Conservation (phyloP, 2,888 invertebrate genomes). For the Zootermopsis nevadensis region DNA sequence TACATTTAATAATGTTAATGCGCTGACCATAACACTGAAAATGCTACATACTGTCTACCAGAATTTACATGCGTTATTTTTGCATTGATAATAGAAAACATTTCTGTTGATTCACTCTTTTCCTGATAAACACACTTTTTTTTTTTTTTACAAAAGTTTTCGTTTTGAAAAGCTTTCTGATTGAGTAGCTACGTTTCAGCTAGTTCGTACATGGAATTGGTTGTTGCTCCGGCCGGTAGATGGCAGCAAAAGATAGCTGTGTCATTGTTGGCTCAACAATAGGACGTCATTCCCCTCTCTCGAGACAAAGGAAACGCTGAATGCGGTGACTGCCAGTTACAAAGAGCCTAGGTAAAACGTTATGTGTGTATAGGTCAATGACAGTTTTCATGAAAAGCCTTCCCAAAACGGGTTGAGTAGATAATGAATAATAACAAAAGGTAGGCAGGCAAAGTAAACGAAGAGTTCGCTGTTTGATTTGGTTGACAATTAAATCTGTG, state of each 20-base stretch:
- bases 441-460: slow-evolving; percentile 18
- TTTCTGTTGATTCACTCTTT: slow-evolving; percentile 27
- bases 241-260: slow-evolving; percentile 33
- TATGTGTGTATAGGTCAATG: slow-evolving; percentile 19
- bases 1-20: too few relatives aligned
- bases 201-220: slow-evolving; percentile 40
- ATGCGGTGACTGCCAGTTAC: slow-evolving; percentile 24
- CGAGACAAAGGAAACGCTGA: slow-evolving; percentile 42
- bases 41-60: too few relatives aligned
- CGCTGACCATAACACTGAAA: too few relatives aligned
- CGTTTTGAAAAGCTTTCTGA: slow-evolving; percentile 43
- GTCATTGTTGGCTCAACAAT: slow-evolving; percentile 39
- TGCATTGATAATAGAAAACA: background rate
- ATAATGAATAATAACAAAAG: slow-evolving; percentile 33
- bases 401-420: slow-evolving; percentile 28
- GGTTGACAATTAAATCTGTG: slow-evolving; percentile 36
- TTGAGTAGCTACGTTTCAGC: slow-evolving; percentile 41
- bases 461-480: slow-evolving; percentile 27
- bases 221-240: slow-evolving; percentile 43
- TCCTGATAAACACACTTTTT: slow-evolving; percentile 29
- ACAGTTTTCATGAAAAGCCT: slow-evolving; percentile 28
- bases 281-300: slow-evolving; percentile 31
- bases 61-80: background rate
- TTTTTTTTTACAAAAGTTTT: slow-evolving; percentile 40
- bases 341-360: slow-evolving; percentile 21